Evolutionary conservation across 2,797 vertebrate genomes (phyloP).

Genomic region (Oceanodroma leucorhoa): DNA sequence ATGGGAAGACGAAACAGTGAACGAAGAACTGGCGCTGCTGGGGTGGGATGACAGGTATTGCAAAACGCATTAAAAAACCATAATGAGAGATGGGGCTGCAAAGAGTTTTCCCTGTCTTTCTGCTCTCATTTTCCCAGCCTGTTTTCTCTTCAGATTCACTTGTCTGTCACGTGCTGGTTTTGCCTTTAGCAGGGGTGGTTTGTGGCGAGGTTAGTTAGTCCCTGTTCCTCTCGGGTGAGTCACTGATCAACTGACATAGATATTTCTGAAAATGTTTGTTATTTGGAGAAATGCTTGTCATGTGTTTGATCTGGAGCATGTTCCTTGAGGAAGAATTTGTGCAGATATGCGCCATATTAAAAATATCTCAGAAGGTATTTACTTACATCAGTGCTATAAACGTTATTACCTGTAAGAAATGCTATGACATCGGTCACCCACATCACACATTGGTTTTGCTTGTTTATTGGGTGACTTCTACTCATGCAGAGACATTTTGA

Average conservation of each 20-base stretch:
- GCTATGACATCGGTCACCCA: accelerated
- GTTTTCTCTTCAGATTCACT: neutral
- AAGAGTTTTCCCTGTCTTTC: neutral
- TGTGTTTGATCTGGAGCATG: neutral
- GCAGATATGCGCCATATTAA: neutral
- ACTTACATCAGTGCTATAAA: neutral
- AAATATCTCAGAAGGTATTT: neutral
- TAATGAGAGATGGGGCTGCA: accelerated
- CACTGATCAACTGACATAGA: neutral
- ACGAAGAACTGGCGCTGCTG: neutral
- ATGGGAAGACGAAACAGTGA: neutral
- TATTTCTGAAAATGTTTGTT: neutral
- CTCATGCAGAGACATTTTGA: accelerated
- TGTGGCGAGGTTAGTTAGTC: neutral
- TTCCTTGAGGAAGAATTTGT: neutral
- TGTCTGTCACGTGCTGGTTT: neutral
- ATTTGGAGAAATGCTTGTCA: neutral
- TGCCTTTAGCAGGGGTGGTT: neutral
- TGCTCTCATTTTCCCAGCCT: neutral
- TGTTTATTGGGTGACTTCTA: neutral
- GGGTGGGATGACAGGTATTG: neutral
- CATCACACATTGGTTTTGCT: accelerated
- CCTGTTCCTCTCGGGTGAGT: neutral
- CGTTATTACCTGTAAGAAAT: neutral
- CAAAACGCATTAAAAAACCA: neutral